Base-by-base conservation (phyloP, 2,113 vertebrate genomes). In the Tychaedon coryphoeus region DNA sequence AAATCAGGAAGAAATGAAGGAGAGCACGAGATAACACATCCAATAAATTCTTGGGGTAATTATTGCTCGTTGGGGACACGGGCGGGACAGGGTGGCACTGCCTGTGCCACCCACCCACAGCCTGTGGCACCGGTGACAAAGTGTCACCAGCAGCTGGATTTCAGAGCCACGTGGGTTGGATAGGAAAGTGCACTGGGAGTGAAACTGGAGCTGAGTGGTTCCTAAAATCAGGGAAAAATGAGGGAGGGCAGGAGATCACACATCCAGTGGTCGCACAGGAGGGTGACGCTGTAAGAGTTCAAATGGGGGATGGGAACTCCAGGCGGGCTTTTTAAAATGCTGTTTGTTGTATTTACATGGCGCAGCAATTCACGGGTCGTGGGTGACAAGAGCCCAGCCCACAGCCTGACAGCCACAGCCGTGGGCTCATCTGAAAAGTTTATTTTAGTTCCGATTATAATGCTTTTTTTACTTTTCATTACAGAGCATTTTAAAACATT, bases 11-110 rank as follows among this genome's bases (percentile, higher is more conserved):
- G 2, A 36, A 71, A 16, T 3, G 10, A 61, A 38, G 51, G n/a
- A 57, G 22, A 60, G 24, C 0, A 8, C 4, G 12, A 82, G 67
- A 45, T 45, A 77, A 66, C 14, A 19, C 7, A 1, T 77, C 51
- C 84, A 70, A 3, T 33, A 38, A 53, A n/a, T 25, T 25, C 12
- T 42, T 18, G 34, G 36, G 22, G 54, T 2, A 5, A 76, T 56
- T 71, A 28, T 16, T 51, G 12, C 33, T 51, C 0, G 0, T 1
- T 50, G 47, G 57, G 45, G 65, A 40, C 3, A 3, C 5, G 5
- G 26, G 26, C 61, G 64, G 48, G 57, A 10, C 3, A 1, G 9
- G 40, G 5, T 56, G 51, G 11, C 13, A 1, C 34, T 36, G 25
- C 50, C 33, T 45, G 56, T 31, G 19, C n/a, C 54, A 36, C 42